Percentiles rank a stretch among this genome's conserved stretches.
Evolutionary conservation across 37 sponge, comb jelly and placozoan genomes (phyloP).

Genomic region (Agelas oroides): DNA sequence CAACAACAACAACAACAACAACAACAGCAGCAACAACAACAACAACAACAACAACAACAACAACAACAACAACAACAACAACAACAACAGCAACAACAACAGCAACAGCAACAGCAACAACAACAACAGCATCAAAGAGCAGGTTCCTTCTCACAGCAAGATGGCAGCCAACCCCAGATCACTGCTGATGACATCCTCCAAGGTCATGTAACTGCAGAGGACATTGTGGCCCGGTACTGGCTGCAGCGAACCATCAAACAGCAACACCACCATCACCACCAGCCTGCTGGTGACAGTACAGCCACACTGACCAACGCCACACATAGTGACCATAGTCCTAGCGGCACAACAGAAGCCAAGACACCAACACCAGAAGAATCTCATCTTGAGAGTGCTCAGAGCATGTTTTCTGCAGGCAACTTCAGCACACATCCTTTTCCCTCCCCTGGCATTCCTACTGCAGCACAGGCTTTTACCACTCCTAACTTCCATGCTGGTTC

Average conservation of each 20-base stretch:
- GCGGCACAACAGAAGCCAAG: too few species aligned
- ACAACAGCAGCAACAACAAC: too few species aligned
- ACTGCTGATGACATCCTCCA: constrained; percentile 18
- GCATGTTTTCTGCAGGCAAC: constrained; percentile 43
- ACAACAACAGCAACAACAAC: too few species aligned
- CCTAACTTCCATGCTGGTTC: background rate
- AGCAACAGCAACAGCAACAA: too few species aligned
- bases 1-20: too few species aligned
- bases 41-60: too few species aligned
- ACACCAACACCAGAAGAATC: too few species aligned
- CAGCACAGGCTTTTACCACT: background rate
- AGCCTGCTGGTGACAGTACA: background rate
- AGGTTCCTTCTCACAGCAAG: too few species aligned
- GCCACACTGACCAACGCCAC: too few species aligned
- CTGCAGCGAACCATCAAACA: background rate
- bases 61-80: too few species aligned
- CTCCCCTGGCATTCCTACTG: background rate
- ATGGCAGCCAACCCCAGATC: background rate
- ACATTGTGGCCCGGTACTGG: background rate
- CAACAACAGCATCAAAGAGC: too few species aligned
- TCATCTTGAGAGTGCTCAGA: constrained; percentile 27
- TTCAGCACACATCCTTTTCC: constrained; percentile 12
- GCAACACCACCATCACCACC: background rate
- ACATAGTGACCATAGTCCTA: too few species aligned
- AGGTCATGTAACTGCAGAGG: constrained; percentile 3